phyloP scores from a whole-genome alignment of 2,888 invertebrate genomes.

The Eilema sororculum region DNA sequence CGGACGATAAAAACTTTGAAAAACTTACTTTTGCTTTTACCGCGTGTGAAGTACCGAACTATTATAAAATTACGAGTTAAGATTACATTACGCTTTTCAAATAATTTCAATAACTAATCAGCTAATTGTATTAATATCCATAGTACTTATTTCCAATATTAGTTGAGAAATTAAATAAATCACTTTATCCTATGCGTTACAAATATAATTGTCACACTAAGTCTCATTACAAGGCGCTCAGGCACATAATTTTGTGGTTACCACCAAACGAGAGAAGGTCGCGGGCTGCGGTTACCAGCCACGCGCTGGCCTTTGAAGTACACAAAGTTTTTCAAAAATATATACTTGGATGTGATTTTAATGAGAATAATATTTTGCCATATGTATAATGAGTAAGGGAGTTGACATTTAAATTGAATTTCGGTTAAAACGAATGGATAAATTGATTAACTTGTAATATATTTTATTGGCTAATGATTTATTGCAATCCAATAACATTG shows the following conservation, averaged over 20 bases:
- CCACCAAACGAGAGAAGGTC: conserved; percentile 72
- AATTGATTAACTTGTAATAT: not conserved
- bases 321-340: conserved; percentile 36
- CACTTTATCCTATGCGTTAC: not conserved
- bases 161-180: not conserved
- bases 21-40: no score
- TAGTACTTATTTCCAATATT: not conserved
- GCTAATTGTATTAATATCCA: not conserved
- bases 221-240: conserved; percentile 78
- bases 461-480: not conserved
- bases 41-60: no score
- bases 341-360: conserved; percentile 38
- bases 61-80: no score
- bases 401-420: conserved; percentile 2
- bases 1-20: no score
- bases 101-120: not conserved
- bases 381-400: conserved; percentile 11
- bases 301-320: conserved; percentile 61
- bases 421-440: not conserved
- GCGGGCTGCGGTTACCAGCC: conserved; percentile 65
- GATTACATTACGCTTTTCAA: not conserved
- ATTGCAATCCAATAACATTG: no score
- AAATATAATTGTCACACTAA: conserved; percentile 45
- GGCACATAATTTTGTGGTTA: conserved; percentile 83
- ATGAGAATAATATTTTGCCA: conserved; percentile 42